Conservation (phyloP, 2,888 invertebrate species). For the Nymphalis c-album region DNA sequence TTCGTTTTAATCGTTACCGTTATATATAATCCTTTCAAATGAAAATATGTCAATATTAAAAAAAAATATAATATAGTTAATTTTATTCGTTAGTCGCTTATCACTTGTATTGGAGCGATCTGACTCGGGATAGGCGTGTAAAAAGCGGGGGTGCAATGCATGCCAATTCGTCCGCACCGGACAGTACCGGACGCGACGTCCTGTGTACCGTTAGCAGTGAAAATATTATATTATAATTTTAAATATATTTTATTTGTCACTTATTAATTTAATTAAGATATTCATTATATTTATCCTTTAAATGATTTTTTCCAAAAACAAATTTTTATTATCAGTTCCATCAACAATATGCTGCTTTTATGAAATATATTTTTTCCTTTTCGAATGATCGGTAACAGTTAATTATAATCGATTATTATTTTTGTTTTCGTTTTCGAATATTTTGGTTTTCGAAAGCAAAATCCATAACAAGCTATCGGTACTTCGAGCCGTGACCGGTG, state of each 20-base stretch:
- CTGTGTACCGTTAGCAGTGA: constrained; percentile 51
- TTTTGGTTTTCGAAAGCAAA: neutral
- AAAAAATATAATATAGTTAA: neutral
- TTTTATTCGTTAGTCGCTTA: constrained; percentile 36
- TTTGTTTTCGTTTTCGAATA: no score
- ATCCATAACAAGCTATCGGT: constrained; percentile 47
- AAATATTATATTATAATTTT: constrained; percentile 10
- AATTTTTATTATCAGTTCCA: no score
- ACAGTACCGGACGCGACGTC: constrained; percentile 54
- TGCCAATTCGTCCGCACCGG: constrained; percentile 71
- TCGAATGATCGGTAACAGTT: no score
- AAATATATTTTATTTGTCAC: neutral
- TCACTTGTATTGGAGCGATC: constrained; percentile 39
- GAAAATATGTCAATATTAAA: no score
- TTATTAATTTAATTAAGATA: neutral
- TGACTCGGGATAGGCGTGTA: constrained; percentile 68
- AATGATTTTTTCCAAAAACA: no score
- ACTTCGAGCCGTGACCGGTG: constrained; percentile 60
- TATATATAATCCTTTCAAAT: no score
- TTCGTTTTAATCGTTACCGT: no score
- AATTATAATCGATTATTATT: no score
- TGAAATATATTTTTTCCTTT: no score
- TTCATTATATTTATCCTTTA: neutral
- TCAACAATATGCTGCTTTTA: no score
- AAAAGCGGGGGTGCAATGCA: constrained; percentile 74